These are phyloP conservation scores for Bombyx mori DNA, from an alignment of 1,140 invertebrate genomes.

Conservation along the genomic window DNA sequence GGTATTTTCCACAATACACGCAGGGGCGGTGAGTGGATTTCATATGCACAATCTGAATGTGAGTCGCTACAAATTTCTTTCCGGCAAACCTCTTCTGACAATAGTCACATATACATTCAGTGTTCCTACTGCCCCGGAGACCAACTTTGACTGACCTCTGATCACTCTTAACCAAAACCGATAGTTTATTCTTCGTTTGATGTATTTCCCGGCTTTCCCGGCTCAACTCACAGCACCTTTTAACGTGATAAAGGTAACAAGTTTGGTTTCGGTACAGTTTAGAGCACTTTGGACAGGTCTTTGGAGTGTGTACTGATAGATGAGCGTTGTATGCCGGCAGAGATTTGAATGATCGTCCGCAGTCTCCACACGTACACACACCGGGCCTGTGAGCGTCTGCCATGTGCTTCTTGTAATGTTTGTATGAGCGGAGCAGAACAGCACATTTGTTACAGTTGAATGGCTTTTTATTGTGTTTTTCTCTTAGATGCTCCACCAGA, in stretches of 20 bases:
- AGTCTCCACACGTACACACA: constrained; percentile 36
- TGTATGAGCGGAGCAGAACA: constrained; percentile 21
- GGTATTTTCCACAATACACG: constrained; percentile 40
- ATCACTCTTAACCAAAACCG: constrained; percentile 28
- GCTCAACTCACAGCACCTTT: constrained; percentile 37
- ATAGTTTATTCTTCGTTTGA: constrained; percentile 26
- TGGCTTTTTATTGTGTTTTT: constrained; percentile 24
- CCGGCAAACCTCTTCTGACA: constrained; percentile 44
- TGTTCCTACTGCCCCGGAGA: constrained; percentile 30
- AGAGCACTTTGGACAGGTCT: constrained; percentile 44
- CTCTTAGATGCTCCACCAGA: constrained; percentile 30
- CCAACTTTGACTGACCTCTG: constrained; percentile 36
- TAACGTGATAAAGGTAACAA: constrained; percentile 44
- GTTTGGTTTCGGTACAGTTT: constrained; percentile 42
- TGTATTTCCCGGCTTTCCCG: constrained; percentile 20
- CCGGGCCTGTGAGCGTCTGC: constrained; percentile 27
- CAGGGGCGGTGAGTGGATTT: constrained; percentile 51
- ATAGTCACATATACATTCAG: constrained; percentile 46
- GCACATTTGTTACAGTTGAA: constrained; percentile 45
- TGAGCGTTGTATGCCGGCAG: constrained; percentile 33
- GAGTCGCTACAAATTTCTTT: constrained; percentile 40
- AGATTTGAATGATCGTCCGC: constrained; percentile 37
- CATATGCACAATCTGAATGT: constrained; percentile 53
- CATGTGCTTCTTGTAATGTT: constrained; percentile 26
- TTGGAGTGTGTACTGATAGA: constrained; percentile 28